Evolutionary conservation across 2,113 vertebrate species (phyloP).

Genomic region (Mesembrinibis cayennensis): DNA sequence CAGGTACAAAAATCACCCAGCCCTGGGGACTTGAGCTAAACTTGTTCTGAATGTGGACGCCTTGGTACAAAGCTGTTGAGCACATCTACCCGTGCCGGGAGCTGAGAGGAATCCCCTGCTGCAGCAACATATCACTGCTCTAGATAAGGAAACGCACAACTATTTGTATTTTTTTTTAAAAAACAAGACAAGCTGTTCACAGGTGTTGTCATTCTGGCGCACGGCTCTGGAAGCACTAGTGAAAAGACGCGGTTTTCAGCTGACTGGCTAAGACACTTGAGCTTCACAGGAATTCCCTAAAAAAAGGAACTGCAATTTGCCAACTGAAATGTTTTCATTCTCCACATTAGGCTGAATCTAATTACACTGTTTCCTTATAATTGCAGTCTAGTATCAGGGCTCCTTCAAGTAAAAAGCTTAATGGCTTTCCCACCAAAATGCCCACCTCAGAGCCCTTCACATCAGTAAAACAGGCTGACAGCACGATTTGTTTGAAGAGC

Average conservation of each 20-base stretch:
- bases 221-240: background rate
- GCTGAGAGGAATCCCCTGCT: background rate
- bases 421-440: background rate
- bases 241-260: background rate
- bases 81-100: background rate
- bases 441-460: background rate
- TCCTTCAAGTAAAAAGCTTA: background rate
- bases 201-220: background rate
- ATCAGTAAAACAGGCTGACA: background rate
- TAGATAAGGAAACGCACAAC: background rate
- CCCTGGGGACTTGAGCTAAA: background rate
- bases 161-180: background rate
- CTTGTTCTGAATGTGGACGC: background rate
- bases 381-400: background rate
- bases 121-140: background rate
- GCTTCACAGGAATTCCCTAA: constrained; percentile 37
- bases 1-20: background rate
- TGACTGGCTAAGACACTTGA: background rate
- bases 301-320: constrained; percentile 21
- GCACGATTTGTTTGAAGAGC: background rate
- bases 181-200: background rate
- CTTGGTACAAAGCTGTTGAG: background rate
- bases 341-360: constrained; percentile 33
- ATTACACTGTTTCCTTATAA: constrained; percentile 29
- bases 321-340: constrained; percentile 50